Evolutionary conservation across 2,888 invertebrate genomes (phyloP).

Genomic region (Drosophila picticornis): DNA sequence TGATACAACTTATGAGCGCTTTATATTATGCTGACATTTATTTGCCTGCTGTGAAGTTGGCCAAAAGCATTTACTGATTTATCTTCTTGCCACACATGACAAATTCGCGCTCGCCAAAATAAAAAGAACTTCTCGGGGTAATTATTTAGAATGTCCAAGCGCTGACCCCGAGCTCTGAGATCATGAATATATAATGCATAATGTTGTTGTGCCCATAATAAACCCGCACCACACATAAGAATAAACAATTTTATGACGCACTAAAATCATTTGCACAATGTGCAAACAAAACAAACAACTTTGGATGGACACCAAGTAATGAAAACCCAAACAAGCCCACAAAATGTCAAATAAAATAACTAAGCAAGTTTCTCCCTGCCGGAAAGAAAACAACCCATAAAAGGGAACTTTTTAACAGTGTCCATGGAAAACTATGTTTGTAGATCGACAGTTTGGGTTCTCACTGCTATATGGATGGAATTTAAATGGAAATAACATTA

Average conservation of each 20-base stretch:
- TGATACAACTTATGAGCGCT: slow-evolving; percentile 75
- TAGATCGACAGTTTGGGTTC: slow-evolving; percentile 5
- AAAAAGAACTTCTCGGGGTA: slow-evolving; percentile 48
- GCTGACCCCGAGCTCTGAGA: slow-evolving; percentile 48
- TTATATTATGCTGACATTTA: slow-evolving; percentile 70
- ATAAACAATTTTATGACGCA: slow-evolving; percentile 65
- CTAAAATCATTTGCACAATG: slow-evolving; percentile 70
- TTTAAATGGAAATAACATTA: slow-evolving; percentile 5
- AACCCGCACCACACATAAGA: slow-evolving; percentile 31
- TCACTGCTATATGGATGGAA: neutral
- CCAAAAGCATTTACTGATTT: slow-evolving; percentile 64
- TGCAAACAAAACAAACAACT: slow-evolving; percentile 55
- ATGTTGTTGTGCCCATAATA: slow-evolving; percentile 35
- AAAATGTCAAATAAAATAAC: slow-evolving; percentile 49
- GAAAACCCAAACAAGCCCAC: slow-evolving; percentile 49
- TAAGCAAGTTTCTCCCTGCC: slow-evolving; percentile 39
- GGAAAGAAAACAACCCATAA: slow-evolving; percentile 66
- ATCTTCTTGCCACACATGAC: slow-evolving; percentile 51
- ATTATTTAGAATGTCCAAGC: slow-evolving; percentile 62
- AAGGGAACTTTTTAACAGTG: slow-evolving; percentile 47
- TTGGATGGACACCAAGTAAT: slow-evolving; percentile 33
- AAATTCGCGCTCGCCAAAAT: slow-evolving; percentile 48
- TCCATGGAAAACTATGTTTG: slow-evolving; percentile 26
- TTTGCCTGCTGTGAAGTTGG: slow-evolving; percentile 49
- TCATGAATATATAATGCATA: slow-evolving; percentile 62